Evolutionary conservation across 2,888 invertebrate genomes (phyloP).

Genomic region (Tenthredo livida): DNA sequence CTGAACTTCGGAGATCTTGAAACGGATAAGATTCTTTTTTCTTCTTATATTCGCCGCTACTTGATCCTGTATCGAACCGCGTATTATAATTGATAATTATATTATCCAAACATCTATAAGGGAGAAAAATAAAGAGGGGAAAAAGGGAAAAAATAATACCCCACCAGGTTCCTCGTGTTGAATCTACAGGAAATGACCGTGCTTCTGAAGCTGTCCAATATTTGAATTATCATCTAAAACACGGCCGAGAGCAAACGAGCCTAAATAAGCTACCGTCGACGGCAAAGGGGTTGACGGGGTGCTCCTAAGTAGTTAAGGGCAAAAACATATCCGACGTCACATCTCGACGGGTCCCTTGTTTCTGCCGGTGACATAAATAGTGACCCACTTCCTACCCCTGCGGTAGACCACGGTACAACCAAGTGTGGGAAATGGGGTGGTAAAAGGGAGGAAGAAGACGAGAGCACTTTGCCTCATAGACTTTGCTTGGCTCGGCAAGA

Average conservation of each 20-base stretch:
- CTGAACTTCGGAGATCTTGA: not conserved
- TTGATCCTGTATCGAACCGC: not conserved
- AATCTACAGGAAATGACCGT: not conserved
- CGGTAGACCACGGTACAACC: constrained; percentile 40
- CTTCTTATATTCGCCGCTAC: not conserved
- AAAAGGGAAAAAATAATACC: not conserved
- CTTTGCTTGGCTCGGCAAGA: constrained; percentile 40
- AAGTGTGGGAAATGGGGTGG: constrained; percentile 21
- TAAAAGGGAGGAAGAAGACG: constrained; percentile 5
- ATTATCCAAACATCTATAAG: not conserved
- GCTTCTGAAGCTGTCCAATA: constrained; percentile 13
- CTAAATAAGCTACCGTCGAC: constrained; percentile 42
- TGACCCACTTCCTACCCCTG: constrained; percentile 61
- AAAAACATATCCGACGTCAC: constrained; percentile 46
- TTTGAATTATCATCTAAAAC: constrained; percentile 32
- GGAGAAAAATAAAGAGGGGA: not conserved
- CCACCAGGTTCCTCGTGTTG: not conserved
- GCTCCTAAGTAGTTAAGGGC: constrained; percentile 48
- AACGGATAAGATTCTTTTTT: constrained; percentile 5
- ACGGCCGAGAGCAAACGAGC: constrained; percentile 44
- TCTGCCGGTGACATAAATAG: constrained; percentile 66
- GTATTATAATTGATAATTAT: not conserved
- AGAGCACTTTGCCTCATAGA: constrained; percentile 57
- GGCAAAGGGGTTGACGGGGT: constrained; percentile 45
- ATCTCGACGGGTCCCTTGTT: constrained; percentile 52